Percentiles rank a stretch among this genome's conserved stretches.
phyloP scores from a whole-genome alignment of 2,888 invertebrate species.

The Andricus curvator region DNA sequence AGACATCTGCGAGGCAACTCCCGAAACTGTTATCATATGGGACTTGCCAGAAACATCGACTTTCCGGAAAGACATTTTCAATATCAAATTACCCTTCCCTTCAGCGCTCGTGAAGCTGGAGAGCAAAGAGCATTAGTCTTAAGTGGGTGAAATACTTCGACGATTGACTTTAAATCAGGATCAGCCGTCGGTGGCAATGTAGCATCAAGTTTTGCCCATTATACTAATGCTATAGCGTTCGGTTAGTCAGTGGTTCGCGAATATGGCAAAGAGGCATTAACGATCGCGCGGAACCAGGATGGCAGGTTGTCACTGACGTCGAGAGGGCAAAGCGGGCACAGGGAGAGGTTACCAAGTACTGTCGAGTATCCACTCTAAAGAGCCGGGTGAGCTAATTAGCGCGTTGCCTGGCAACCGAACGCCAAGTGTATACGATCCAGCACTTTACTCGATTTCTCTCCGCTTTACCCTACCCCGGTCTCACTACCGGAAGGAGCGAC shows the following conservation, averaged over 20 bases:
- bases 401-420: slow-evolving; percentile 77
- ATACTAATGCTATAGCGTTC: neutral
- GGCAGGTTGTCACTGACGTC: slow-evolving; percentile 59
- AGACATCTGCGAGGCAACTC: too few species aligned
- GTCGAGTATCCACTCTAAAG: slow-evolving; percentile 77
- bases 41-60: neutral
- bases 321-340: slow-evolving; percentile 51
- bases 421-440: slow-evolving; percentile 69
- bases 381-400: slow-evolving; percentile 78
- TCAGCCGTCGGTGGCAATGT: neutral
- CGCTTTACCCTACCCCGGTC: slow-evolving; percentile 54
- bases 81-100: neutral
- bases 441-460: slow-evolving; percentile 67
- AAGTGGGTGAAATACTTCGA: neutral
- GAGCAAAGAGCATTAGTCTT: neutral
- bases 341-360: slow-evolving; percentile 72
- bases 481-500: slow-evolving; percentile 47
- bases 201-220: neutral
- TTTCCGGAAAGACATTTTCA: neutral
- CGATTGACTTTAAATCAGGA: neutral
- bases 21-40: too few species aligned
- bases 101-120: neutral
- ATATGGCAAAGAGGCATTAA: slow-evolving; percentile 50
- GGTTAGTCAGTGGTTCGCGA: slow-evolving; percentile 35
- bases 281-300: slow-evolving; percentile 46